Evolutionary conservation across 1,140 invertebrate genomes (phyloP), one percentile per base, ranked within the genome.

Genomic region (Phymastichus coffea): DNA sequence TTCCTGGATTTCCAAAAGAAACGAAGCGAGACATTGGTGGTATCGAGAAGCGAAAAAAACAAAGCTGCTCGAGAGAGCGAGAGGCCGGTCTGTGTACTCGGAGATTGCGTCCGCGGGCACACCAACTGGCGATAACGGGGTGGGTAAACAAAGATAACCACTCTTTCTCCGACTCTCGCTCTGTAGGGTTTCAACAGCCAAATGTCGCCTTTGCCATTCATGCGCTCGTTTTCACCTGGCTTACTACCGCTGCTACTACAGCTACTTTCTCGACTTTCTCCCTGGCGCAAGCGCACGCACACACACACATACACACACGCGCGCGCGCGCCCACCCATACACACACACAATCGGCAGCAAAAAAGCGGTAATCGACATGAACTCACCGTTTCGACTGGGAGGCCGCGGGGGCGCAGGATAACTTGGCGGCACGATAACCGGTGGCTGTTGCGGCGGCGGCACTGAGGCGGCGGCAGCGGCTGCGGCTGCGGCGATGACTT

Each of bases 401-500:
- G 76, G 78, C 72, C 77, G 71, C 66, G 77, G 77, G 63, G 78
- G 78, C 72, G 77, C 78, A 66, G 78, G 78, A 65, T 80, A 80
- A 55, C 68, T 71, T 57, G 78, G 78, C 63, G 78, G 77, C 71
- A 71, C 74, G 63, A 80, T 69, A 61, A 73, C 64, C 61, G 71
- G 69, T 63, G 69, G 65, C 66, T 66, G 66, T 57, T 61, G 68
- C 64, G 64, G 66, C 28, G 25, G 14, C 20, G 66, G 53, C 60
- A 58, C 26, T 23, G 64, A 14, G 55, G 49, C 26, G 10, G 59
- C 59, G 60, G 64, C 63, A 65, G 56, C 47, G 55, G 37, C 38
- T 28, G 48, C 26, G 46, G 47, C 52, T 22, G 55, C 44, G 62
- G 57, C 40, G 55, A 19, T 10, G 17, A 7, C 12, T 12, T 33